Percentiles rank a stretch among this genome's conserved stretches.
These are phyloP conservation scores for Ochotona princeps DNA, from an alignment of 2,113 vertebrate genomes.

Conservation along the genomic window DNA sequence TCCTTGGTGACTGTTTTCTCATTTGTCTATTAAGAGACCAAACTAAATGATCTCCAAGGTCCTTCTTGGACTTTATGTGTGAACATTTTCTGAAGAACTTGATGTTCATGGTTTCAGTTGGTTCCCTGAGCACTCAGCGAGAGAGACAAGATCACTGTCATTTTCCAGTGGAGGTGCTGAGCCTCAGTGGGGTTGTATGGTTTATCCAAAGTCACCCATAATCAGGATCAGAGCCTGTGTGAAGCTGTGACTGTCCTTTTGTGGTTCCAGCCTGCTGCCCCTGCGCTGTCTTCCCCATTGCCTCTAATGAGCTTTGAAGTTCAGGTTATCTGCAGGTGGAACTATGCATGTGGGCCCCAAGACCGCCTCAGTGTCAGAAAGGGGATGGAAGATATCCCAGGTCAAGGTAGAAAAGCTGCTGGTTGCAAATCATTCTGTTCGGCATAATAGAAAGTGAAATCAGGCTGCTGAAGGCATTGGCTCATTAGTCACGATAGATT, in stretches of 20 bases:
- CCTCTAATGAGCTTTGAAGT: background rate
- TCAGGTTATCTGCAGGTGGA: background rate
- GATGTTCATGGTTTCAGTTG: conserved; percentile 67
- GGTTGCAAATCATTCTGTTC: conserved; percentile 31
- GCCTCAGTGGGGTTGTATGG: background rate
- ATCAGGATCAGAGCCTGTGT: background rate
- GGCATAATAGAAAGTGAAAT: conserved; percentile 5
- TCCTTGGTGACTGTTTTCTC: conserved; percentile 52
- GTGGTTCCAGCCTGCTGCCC: background rate
- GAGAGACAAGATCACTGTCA: background rate
- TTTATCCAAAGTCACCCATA: conserved; percentile 60
- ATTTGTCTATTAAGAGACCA: conserved; percentile 52
- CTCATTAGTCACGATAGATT: conserved; percentile 48
- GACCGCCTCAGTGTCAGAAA: background rate
- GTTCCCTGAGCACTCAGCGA: conserved; percentile 14
- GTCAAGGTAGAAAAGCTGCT: background rate
- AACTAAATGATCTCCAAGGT: conserved; percentile 51
- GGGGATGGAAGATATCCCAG: background rate
- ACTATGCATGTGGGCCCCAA: too few species aligned
- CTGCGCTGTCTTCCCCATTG: background rate
- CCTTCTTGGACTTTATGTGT: conserved; percentile 68
- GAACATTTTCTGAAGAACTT: conserved; percentile 70
- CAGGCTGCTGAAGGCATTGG: conserved; percentile 14
- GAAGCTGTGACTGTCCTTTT: background rate
- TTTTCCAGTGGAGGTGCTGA: conserved; percentile 59